Base-by-base conservation (phyloP, 2,888 invertebrate species). In the Drosophila silvestris region DNA sequence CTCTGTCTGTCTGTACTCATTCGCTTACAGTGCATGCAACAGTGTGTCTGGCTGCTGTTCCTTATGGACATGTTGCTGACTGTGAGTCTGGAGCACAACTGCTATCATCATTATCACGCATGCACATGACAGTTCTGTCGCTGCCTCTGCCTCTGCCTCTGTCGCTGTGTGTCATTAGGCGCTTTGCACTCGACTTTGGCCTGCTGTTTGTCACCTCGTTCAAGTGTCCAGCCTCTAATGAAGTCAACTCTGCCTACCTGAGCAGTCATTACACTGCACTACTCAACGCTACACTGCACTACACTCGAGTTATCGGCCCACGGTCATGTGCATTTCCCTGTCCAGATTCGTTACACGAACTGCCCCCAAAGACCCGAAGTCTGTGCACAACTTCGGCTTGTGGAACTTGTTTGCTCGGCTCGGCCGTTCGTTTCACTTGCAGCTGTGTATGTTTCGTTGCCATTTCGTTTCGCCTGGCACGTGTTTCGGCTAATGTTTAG, bases 201-300 rank as follows among this genome's bases (percentile, higher is more conserved):
- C n/a, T 67, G 70, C 78, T 74, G 81, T 75, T 75, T 86, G 87
- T 85, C 76, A 70, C 75, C 81, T 74, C 67, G 67, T 72, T 85
- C 83, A 77, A 88, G 85, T 85, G 86, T 88, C 85, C 39, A 57
- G 79, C 66, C 85, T 81, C 85, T 85, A 85, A 85, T 85, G 85
- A 85, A 85, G 89, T 88, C 85, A 85, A 83, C 85, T 68, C 68
- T 70, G 57, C 30, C 76, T 79, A 79, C 79, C 79, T 79, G 79
- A 66, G 77, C 41, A 76, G 73, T 76, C 72, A 53, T 62, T 65
- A 39, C 79, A 54, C 67, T 44, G 41, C 33, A 32, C 57, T 50
- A 44, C 30, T 22, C 39, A 39, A 12, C 30, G 16, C 69, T 41
- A 28, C 77, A 52, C 56, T 51, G 1, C 22, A 51, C 44, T 35